These are phyloP conservation scores for Chalcosyrphus nemorum DNA, from an alignment of 2,888 invertebrate species.

Conservation along the genomic window DNA sequence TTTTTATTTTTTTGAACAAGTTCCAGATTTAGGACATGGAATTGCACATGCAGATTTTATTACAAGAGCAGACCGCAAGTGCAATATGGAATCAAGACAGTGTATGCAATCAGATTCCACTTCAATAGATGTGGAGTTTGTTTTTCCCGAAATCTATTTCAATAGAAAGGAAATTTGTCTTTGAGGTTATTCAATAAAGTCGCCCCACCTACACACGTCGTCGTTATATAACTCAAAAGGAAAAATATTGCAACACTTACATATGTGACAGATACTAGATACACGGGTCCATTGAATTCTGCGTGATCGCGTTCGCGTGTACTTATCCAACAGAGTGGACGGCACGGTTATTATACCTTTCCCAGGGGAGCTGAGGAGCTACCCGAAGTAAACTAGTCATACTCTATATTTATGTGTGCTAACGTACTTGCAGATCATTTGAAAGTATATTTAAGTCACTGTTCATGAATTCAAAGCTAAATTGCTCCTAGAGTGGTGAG, in stretches of 20 bases:
- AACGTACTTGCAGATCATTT: slow-evolving; percentile 16
- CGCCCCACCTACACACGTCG: slow-evolving; percentile 49
- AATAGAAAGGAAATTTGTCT: slow-evolving; percentile 6
- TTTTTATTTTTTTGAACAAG: background rate
- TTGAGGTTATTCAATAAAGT: slow-evolving; percentile 18
- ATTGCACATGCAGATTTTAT: background rate
- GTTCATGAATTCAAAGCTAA: slow-evolving; percentile 3
- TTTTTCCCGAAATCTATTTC: background rate
- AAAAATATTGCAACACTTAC: slow-evolving; percentile 40
- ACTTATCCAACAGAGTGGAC: slow-evolving; percentile 8
- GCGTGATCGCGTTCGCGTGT: slow-evolving; percentile 57
- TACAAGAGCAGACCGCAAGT: slow-evolving; percentile 33
- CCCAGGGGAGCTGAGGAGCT: slow-evolving; percentile 41
- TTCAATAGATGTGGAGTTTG: background rate
- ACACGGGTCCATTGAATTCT: slow-evolving; percentile 30
- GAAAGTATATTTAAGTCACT: slow-evolving; percentile 27
- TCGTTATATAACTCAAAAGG: slow-evolving; percentile 18
- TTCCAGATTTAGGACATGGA: background rate
- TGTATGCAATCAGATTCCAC: background rate
- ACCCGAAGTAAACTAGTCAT: slow-evolving; percentile 24
- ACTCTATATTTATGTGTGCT: background rate
- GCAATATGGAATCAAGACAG: background rate
- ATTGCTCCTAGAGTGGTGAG: background rate
- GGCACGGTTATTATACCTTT: slow-evolving; percentile 7
- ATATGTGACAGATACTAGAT: slow-evolving; percentile 45